Conservation (phyloP, 2,888 invertebrate genomes). For the Cremastobaeus sp. region DNA sequence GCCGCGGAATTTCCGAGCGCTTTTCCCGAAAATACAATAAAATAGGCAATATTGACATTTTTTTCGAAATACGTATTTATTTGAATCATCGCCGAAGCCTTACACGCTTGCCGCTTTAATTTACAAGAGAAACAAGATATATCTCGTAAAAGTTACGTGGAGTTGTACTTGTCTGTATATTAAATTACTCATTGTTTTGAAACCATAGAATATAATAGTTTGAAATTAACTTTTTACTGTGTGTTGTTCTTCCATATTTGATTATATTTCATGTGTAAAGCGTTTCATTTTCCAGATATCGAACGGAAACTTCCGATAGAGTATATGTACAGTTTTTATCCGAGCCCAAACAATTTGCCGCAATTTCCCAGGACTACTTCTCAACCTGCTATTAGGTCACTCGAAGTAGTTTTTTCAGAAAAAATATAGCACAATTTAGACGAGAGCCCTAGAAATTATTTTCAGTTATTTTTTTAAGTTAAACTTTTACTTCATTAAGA, state of each 20-base stretch:
- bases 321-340: constrained; percentile 7
- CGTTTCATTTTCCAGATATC: constrained; percentile 4
- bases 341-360: too few species aligned
- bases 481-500: too few species aligned
- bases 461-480: too few species aligned
- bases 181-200: constrained; percentile 54
- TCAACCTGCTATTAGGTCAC: too few species aligned
- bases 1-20: too few species aligned
- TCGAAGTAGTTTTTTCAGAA: too few species aligned
- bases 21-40: too few species aligned
- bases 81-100: constrained; percentile 40
- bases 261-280: constrained; percentile 43
- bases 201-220: constrained; percentile 54
- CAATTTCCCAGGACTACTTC: too few species aligned
- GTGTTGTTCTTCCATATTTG: constrained; percentile 50
- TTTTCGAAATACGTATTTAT: constrained; percentile 16
- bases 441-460: too few species aligned
- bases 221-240: constrained; percentile 50
- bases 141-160: constrained; percentile 40
- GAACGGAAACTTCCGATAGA: constrained; percentile 9
- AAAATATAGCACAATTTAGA: too few species aligned
- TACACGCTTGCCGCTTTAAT: constrained; percentile 26
- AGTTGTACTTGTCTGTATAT: constrained; percentile 43
- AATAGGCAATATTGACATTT: background rate
- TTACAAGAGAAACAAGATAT: constrained; percentile 51